A percentile compares a stretch with the other conserved stretches of the same genome.
phyloP scores from a whole-genome alignment of 1,140 invertebrate genomes.

The Drosophila varians region DNA sequence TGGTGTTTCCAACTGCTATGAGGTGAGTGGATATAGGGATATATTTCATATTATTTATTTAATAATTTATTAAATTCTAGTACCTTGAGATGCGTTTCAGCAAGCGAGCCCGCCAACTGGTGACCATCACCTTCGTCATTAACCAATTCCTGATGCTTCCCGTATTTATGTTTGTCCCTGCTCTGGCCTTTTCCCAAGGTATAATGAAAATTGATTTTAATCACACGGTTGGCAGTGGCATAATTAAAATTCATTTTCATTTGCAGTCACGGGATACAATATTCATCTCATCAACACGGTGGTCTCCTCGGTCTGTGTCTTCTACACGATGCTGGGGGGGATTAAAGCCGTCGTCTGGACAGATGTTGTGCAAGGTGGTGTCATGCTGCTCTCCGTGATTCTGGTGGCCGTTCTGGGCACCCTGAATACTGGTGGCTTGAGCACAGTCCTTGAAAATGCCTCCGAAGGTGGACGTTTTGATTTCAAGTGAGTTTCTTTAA shows the following conservation, averaged over 20 bases:
- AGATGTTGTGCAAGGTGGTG: slow-evolving; percentile 90
- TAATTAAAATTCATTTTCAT: slow-evolving; percentile 44
- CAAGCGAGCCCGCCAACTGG: slow-evolving; percentile 86
- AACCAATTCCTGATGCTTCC: slow-evolving; percentile 80
- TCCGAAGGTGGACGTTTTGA: slow-evolving; percentile 85
- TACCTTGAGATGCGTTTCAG: slow-evolving; percentile 89
- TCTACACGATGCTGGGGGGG: slow-evolving; percentile 93
- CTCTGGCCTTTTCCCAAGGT: slow-evolving; percentile 91
- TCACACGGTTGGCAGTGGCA: background rate
- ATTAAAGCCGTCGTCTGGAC: slow-evolving; percentile 95
- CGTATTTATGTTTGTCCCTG: slow-evolving; percentile 85
- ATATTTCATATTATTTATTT: too few relatives aligned
- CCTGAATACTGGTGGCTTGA: slow-evolving; percentile 87
- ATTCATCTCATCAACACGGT: slow-evolving; percentile 88
- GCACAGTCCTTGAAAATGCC: slow-evolving; percentile 87
- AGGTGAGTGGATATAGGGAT: slow-evolving; percentile 88
- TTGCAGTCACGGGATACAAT: slow-evolving; percentile 90
- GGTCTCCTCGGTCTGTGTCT: slow-evolving; percentile 91
- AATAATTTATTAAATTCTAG: slow-evolving; percentile 85
- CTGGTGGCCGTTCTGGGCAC: slow-evolving; percentile 88
- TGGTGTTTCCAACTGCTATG: slow-evolving; percentile 92
- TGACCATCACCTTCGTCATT: slow-evolving; percentile 87
- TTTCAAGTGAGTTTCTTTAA: slow-evolving; percentile 85
- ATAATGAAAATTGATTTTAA: slow-evolving; percentile 62
- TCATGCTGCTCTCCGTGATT: slow-evolving; percentile 90